These are phyloP conservation scores for Amiota communis DNA, from an alignment of 2,888 invertebrate species.

Conservation along the genomic window DNA sequence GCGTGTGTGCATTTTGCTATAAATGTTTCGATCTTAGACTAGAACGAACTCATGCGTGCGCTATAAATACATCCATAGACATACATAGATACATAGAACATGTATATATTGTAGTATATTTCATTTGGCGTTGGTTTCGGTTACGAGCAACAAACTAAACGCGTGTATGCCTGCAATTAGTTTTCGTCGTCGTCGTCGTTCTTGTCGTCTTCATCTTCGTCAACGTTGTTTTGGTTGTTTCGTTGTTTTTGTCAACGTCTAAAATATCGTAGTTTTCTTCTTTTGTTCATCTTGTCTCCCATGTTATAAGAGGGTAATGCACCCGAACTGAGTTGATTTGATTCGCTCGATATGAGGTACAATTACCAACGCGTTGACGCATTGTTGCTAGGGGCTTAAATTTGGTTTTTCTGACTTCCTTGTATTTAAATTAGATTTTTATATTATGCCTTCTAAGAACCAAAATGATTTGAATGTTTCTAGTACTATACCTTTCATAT, in stretches of 20 bases:
- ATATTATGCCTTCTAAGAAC: too few relatives aligned
- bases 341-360: slow-evolving; percentile 3
- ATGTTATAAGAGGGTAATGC: slow-evolving; percentile 13
- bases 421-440: slow-evolving; percentile 9
- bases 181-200: slow-evolving; percentile 22
- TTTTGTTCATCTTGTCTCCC: background rate
- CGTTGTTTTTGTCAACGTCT: slow-evolving; percentile 5
- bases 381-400: slow-evolving; percentile 19
- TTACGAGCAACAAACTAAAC: slow-evolving; percentile 5
- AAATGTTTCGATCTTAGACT: slow-evolving; percentile 43
- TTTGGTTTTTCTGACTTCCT: slow-evolving; percentile 5
- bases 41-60: slow-evolving; percentile 11
- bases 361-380: slow-evolving; percentile 27
- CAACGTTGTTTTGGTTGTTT: slow-evolving; percentile 24
- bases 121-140: slow-evolving; percentile 18
- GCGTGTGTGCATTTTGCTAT: slow-evolving; percentile 56
- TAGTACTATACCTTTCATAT: too few relatives aligned
- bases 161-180: slow-evolving; percentile 21
- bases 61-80: slow-evolving; percentile 16
- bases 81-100: background rate
- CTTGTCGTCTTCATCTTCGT: slow-evolving; percentile 27
- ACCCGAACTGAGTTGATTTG: background rate
- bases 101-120: background rate
- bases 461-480: too few relatives aligned
- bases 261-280: slow-evolving; percentile 10